phyloP scores from a whole-genome alignment of 1,140 invertebrate species.

The Nasonia giraulti region DNA sequence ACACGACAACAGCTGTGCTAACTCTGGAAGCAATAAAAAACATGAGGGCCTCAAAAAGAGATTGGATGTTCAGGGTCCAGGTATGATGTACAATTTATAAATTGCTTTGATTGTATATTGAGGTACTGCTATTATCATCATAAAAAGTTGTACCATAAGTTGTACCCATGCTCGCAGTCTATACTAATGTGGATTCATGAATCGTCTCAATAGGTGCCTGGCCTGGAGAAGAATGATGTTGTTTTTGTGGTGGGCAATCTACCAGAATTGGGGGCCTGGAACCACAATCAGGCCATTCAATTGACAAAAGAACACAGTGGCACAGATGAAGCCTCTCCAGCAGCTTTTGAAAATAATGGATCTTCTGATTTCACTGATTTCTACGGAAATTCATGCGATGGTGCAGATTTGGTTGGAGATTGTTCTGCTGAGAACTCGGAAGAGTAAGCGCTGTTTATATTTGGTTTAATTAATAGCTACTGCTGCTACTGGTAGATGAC shows the following conservation, averaged over 20 bases:
- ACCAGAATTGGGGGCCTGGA: slow-evolving; percentile 71
- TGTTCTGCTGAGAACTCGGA: slow-evolving; percentile 58
- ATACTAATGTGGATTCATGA: not conserved
- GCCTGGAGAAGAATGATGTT: slow-evolving; percentile 69
- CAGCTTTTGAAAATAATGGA: slow-evolving; percentile 63
- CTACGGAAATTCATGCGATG: slow-evolving; percentile 57
- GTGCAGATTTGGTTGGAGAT: slow-evolving; percentile 59
- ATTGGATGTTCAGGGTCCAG: slow-evolving; percentile 72
- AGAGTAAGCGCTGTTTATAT: slow-evolving; percentile 58
- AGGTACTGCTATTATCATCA: too few relatives aligned
- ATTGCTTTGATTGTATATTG: not conserved
- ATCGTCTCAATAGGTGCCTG: slow-evolving; percentile 61
- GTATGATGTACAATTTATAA: slow-evolving; percentile 56
- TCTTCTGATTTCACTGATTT: slow-evolving; percentile 60
- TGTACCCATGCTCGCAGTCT: too few relatives aligned
- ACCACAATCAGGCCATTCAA: slow-evolving; percentile 71
- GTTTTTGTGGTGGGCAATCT: slow-evolving; percentile 72
- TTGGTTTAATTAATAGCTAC: not conserved
- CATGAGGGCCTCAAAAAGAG: slow-evolving; percentile 70
- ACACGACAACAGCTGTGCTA: not conserved
- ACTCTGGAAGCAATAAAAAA: slow-evolving; percentile 45
- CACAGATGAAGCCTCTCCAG: slow-evolving; percentile 58
- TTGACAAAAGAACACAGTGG: slow-evolving; percentile 64
- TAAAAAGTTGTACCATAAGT: too few relatives aligned
- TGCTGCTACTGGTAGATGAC: not conserved